phyloP scores from a whole-genome alignment of 2,797 vertebrate species.

The Anomalospiza imberbis region DNA sequence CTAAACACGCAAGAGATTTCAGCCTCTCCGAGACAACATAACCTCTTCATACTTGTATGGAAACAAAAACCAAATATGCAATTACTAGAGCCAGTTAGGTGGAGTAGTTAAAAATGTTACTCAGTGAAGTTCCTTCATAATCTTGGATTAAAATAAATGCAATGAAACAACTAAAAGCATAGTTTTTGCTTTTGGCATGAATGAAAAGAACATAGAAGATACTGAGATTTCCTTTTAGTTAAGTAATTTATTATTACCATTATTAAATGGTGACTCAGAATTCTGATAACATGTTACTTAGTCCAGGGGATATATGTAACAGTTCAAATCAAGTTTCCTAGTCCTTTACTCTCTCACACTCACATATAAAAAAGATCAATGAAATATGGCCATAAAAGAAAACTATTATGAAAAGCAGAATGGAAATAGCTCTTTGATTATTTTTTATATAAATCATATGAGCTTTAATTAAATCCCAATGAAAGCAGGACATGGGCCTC shows the following conservation, averaged over 20 bases:
- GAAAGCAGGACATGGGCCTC: neutral
- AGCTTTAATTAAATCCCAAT: neutral
- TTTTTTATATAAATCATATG: neutral
- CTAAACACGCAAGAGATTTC: slow-evolving; percentile 44
- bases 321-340: neutral
- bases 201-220: neutral
- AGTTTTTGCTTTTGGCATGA: neutral
- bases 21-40: neutral
- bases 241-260: neutral
- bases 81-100: neutral
- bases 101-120: neutral
- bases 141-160: neutral
- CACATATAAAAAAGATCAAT: neutral
- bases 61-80: neutral
- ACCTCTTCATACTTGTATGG: neutral
- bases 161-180: neutral
- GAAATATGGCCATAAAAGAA: neutral
- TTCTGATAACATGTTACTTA: neutral
- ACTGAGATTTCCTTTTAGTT: neutral
- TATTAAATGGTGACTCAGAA: neutral
- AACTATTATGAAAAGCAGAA: neutral
- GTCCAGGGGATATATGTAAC: neutral
- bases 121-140: neutral
- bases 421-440: neutral
- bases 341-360: neutral